These are phyloP conservation scores for Omphaloscelis lunosa DNA, from an alignment of 2,888 invertebrate species.

Conservation along the genomic window DNA sequence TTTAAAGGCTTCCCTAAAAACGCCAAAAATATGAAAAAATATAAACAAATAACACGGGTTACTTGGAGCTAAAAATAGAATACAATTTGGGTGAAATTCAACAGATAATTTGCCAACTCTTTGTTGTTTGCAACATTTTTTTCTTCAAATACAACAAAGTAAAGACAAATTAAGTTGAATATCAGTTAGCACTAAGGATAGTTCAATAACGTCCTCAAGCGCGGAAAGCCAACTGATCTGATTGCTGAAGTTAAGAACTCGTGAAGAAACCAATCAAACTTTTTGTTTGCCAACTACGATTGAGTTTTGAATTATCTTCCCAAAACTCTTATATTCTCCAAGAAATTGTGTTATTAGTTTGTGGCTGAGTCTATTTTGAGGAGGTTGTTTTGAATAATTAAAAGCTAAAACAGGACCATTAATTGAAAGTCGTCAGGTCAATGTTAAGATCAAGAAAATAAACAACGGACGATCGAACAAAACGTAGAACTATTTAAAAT, in stretches of 20 bases:
- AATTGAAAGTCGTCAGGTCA: slow-evolving; percentile 35
- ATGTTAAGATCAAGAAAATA: slow-evolving; percentile 33
- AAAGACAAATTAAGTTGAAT: slow-evolving; percentile 3
- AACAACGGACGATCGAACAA: slow-evolving; percentile 16
- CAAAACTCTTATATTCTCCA: slow-evolving; percentile 17
- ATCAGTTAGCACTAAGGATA: slow-evolving; percentile 25
- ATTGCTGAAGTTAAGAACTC: slow-evolving; percentile 54
- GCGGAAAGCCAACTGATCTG: slow-evolving; percentile 50
- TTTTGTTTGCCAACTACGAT: slow-evolving; percentile 65
- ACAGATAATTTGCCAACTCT: neutral
- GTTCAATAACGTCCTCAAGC: slow-evolving; percentile 27
- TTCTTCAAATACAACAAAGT: neutral
- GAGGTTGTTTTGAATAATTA: slow-evolving; percentile 38
- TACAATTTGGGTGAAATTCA: neutral
- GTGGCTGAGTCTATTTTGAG: slow-evolving; percentile 37
- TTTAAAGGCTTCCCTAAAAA: neutral
- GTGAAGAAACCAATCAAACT: slow-evolving; percentile 64
- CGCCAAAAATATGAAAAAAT: neutral
- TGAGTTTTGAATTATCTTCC: slow-evolving; percentile 53
- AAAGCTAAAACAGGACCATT: slow-evolving; percentile 29
- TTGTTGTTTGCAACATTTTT: neutral
- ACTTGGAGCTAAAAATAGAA: neutral
- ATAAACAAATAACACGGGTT: too few species aligned
- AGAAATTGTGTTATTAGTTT: slow-evolving; percentile 36
- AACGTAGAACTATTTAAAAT: neutral